phyloP scores from a whole-genome alignment of 2,888 invertebrate species.

The Sabellastarte sp. region DNA sequence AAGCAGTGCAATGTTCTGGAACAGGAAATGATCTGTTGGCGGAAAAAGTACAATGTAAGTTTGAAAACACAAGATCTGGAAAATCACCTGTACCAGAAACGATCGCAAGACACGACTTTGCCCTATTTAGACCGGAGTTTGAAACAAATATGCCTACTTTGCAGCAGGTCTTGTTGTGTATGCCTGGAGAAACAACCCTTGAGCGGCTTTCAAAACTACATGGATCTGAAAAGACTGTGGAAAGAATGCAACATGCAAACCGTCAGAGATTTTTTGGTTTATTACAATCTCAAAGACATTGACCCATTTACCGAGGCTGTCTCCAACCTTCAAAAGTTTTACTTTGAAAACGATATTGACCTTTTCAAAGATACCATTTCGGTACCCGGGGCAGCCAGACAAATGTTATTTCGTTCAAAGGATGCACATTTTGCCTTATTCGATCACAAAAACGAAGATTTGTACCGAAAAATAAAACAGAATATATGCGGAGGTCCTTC shows the following conservation, averaged over 20 bases:
- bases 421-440: too few species aligned
- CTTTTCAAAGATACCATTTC: constrained; percentile 29
- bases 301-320: constrained; percentile 28
- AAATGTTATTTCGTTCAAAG: constrained; percentile 22
- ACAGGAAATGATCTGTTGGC: too few species aligned
- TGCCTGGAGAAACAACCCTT: too few species aligned
- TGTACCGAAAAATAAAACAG: too few species aligned
- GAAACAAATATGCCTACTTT: too few species aligned
- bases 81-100: too few species aligned
- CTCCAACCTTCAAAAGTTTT: constrained; percentile 20
- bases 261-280: constrained; percentile 29
- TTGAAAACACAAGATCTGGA: too few species aligned
- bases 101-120: too few species aligned
- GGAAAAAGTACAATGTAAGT: too few species aligned
- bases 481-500: constrained; percentile 13
- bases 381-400: constrained; percentile 25
- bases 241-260: constrained; percentile 19
- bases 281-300: constrained; percentile 32
- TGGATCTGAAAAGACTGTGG: constrained; percentile 16
- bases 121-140: too few species aligned
- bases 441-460: too few species aligned
- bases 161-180: too few species aligned
- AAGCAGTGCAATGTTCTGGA: background rate
- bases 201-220: background rate
- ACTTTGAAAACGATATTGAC: constrained; percentile 24